Evolutionary conservation across 1,140 invertebrate genomes (phyloP).

Genomic region (Drosophila nannoptera): DNA sequence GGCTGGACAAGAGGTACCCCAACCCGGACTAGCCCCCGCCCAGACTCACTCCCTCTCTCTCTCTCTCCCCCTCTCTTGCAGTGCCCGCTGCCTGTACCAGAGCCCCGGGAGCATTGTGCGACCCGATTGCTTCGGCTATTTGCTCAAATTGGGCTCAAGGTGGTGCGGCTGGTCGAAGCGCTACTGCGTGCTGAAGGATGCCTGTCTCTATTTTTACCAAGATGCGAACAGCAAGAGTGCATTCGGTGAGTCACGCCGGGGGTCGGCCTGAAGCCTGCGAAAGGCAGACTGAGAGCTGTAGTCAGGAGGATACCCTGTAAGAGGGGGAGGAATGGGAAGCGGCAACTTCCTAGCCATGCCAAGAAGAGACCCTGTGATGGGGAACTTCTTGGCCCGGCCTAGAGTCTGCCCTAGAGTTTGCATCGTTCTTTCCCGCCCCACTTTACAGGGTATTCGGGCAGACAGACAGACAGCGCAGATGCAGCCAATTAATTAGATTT

Average conservation of each 20-base stretch:
- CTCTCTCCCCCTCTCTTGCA: conserved; percentile 50
- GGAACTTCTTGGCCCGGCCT: too few relatives aligned
- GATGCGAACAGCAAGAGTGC: conserved; percentile 91
- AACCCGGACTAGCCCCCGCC: background rate
- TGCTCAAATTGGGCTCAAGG: conserved; percentile 89
- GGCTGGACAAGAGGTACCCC: conserved; percentile 84
- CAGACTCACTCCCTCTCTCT: conserved; percentile 26
- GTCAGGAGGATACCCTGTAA: background rate
- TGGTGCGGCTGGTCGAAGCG: conserved; percentile 93
- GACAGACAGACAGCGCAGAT: conserved; percentile 16
- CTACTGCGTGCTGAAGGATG: conserved; percentile 97
- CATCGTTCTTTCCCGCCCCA: background rate
- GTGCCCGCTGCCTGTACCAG: conserved; percentile 84
- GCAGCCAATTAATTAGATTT: conserved; percentile 54
- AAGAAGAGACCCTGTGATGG: too few relatives aligned
- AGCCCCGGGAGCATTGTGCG: conserved; percentile 86
- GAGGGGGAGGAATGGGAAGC: too few relatives aligned
- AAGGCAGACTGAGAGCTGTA: background rate
- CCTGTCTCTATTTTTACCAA: conserved; percentile 95
- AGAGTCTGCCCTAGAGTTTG: too few relatives aligned
- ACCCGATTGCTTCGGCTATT: conserved; percentile 94
- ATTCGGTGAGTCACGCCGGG: conserved; percentile 83
- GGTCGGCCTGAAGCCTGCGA: too few relatives aligned
- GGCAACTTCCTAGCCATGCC: too few relatives aligned
- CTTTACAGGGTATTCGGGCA: conserved; percentile 1